Conservation (phyloP, 2,113 vertebrate genomes). For the Mesitornis unicolor region DNA sequence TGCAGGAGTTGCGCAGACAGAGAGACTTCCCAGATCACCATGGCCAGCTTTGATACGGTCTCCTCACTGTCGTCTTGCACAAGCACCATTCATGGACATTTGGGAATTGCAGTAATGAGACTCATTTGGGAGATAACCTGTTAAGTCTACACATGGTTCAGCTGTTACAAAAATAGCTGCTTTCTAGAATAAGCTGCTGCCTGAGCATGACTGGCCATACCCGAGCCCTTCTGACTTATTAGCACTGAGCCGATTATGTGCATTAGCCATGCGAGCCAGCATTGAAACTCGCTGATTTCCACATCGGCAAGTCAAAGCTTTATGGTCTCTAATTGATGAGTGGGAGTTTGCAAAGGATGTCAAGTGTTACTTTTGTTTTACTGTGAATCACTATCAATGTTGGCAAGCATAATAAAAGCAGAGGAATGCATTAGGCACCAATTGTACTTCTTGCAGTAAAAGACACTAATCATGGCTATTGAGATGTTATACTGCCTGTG, state of each 20-base stretch:
- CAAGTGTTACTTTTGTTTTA: conserved; percentile 39
- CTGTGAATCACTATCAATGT: conserved; percentile 10
- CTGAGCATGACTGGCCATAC: not conserved
- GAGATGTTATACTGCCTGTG: not conserved
- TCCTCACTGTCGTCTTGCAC: not conserved
- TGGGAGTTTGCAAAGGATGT: not conserved
- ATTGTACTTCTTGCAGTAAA: not conserved
- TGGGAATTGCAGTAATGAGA: not conserved
- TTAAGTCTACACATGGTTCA: not conserved
- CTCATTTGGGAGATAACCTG: not conserved
- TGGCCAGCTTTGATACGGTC: not conserved
- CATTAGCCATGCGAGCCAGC: not conserved
- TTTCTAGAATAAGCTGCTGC: not conserved
- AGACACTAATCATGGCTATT: not conserved
- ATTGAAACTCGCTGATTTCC: not conserved
- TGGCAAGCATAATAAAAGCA: conserved; percentile 22
- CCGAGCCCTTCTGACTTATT: not conserved
- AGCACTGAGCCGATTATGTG: not conserved
- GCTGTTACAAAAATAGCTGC: conserved; percentile 31
- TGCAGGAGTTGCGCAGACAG: not conserved
- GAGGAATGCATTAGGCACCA: conserved; percentile 1
- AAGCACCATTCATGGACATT: not conserved
- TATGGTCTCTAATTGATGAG: conserved; percentile 11
- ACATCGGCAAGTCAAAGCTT: not conserved
- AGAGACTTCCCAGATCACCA: not conserved